Conservation (phyloP, 1,140 invertebrate species). For the Geopemphigus sp. region DNA sequence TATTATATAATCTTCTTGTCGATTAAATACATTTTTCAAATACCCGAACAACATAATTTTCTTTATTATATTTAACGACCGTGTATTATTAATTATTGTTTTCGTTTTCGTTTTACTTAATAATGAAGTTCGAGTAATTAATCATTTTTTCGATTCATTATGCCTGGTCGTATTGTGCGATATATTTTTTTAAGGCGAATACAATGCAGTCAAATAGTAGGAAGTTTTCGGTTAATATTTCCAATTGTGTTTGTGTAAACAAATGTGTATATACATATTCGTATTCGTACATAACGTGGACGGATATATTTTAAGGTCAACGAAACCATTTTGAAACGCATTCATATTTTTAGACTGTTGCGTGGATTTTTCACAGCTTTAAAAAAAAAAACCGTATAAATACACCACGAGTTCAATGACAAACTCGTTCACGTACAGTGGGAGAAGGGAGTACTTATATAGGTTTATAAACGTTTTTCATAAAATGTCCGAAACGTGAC, state of each 20-base stretch:
- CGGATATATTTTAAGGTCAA: conserved; percentile 3
- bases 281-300: background rate
- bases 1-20: no score
- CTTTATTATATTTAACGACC: no score
- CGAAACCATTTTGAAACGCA: background rate
- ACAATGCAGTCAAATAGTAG: conserved; percentile 11
- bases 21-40: no score
- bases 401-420: no score
- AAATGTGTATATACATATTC: background rate
- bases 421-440: background rate
- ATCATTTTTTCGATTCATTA: background rate
- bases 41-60: no score
- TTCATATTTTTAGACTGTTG: background rate
- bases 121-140: background rate
- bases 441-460: background rate
- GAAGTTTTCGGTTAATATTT: conserved; percentile 21
- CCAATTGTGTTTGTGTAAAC: conserved; percentile 16
- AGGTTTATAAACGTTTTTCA: conserved; percentile 17
- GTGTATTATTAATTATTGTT: background rate
- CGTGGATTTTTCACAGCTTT: background rate
- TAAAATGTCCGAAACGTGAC: conserved; percentile 37
- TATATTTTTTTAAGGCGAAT: background rate
- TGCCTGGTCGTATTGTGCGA: background rate
- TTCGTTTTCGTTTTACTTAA: no score
- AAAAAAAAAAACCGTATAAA: background rate